Evolutionary conservation across 1,140 invertebrate genomes (phyloP), one percentile per base, ranked within the genome.

Genomic region (Ostrea denselamellosa): DNA sequence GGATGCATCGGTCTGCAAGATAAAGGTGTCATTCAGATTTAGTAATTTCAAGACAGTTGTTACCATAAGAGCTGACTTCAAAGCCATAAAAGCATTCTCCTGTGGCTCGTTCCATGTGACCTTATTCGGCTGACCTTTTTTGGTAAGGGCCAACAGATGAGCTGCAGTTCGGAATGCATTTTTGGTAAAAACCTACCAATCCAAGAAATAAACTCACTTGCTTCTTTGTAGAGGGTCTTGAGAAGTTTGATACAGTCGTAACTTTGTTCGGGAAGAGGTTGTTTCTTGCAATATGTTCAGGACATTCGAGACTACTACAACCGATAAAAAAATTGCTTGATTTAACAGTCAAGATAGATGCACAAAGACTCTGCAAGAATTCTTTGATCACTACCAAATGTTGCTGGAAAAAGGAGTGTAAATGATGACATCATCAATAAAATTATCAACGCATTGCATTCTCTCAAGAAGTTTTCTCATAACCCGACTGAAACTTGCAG

Each of bases 401-500:
- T 56, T 87, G 51, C 52, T 25, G 22, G n/a, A 82, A 83, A 14
- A 58, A 22, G 8, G 9, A 7, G 77, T 83, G 25, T 83, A 83
- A 2, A 87, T 58, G n/a, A 83, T 82, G 0, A 83, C 52, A 83
- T 83, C 56, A 53, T 83, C 77, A 3, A 56, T 51, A 54, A 86
- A 83, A 54, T 87, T 87, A 10, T 86, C 85, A 22, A 77, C 19
- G 22, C 19, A 44, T 10, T 86, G 25, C 85, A 85, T 34, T 2
- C 62, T 22, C 10, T 34, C 51, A n/a, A 93, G 82, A 2, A 94
- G 82, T 52, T 85, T 89, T 12, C 90, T 17, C 89, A 93, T 93
- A 34, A 90, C 83, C 86, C 91, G 83, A 83, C 91, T 87, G 88
- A 94, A 94, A 28, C 88, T 89, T 7, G 86, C 90, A 0, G 91